Evolutionary conservation across 2,797 vertebrate species (phyloP).

Genomic region (Squalus acanthias): DNA sequence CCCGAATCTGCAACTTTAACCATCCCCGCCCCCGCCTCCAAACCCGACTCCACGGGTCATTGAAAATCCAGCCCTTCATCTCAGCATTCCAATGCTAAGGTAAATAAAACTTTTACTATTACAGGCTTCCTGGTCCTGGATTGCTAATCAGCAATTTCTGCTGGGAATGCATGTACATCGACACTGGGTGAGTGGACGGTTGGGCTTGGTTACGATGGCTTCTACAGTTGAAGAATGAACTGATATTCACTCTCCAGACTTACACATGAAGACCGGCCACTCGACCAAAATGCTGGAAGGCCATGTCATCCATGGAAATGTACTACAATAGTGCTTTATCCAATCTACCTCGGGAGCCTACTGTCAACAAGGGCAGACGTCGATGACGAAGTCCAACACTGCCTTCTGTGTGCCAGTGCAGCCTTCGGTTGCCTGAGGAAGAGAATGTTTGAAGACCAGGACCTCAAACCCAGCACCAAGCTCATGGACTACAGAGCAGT

Average conservation of each 20-base stretch:
- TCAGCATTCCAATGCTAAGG: background rate
- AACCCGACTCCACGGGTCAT: too few relatives aligned
- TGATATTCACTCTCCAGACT: background rate
- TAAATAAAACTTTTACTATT: background rate
- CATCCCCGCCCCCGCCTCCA: too few relatives aligned
- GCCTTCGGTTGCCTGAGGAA: too few relatives aligned
- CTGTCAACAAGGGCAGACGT: too few relatives aligned
- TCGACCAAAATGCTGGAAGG: background rate
- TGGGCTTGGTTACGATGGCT: background rate
- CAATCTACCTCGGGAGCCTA: background rate
- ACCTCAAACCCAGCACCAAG: too few relatives aligned
- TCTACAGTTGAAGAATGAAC: background rate
- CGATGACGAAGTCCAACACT: too few relatives aligned
- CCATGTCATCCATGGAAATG: background rate
- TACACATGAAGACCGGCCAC: background rate
- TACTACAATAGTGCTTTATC: background rate
- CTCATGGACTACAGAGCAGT: too few relatives aligned
- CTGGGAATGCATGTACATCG: background rate
- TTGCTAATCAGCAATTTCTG: background rate
- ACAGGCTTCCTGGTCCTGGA: background rate
- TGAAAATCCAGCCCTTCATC: too few relatives aligned
- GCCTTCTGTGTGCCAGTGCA: too few relatives aligned
- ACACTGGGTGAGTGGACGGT: background rate
- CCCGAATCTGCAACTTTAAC: too few relatives aligned
- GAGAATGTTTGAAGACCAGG: too few relatives aligned